A percentile compares a stretch with the other conserved stretches of the same genome.
phyloP scores from a whole-genome alignment of 2,113 vertebrate genomes.

The Amphiprion percula region DNA sequence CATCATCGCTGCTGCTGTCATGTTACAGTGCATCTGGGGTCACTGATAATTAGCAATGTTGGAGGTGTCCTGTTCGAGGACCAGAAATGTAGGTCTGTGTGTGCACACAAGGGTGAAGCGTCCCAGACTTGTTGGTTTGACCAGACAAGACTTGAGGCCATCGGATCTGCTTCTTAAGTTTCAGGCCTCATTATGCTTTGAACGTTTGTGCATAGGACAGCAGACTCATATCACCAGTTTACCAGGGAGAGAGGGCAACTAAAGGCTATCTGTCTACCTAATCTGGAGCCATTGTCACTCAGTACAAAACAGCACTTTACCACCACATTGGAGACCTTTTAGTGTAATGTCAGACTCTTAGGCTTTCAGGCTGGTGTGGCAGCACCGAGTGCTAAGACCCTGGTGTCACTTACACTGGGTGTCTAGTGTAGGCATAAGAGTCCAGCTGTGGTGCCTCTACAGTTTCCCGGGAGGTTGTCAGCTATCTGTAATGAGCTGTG shows the following conservation, averaged over 20 bases:
- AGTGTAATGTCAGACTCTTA: conserved; percentile 55
- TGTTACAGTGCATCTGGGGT: conserved; percentile 38
- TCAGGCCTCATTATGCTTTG: conserved; percentile 73
- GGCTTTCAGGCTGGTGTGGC: conserved; percentile 28
- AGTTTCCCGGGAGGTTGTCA: background rate
- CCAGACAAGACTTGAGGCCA: conserved; percentile 44
- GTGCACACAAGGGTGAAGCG: background rate
- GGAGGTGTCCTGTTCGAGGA: conserved; percentile 34
- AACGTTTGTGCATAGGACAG: conserved; percentile 38
- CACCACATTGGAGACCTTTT: conserved; percentile 50
- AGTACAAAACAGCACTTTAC: conserved; percentile 73
- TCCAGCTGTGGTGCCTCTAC: background rate
- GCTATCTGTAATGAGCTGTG: background rate
- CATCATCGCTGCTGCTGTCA: conserved; percentile 45
- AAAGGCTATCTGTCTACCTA: conserved; percentile 62
- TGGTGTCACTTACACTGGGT: conserved; percentile 51
- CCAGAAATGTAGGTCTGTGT: background rate
- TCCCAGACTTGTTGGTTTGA: conserved; percentile 30
- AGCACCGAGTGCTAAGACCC: background rate
- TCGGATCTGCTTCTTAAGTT: conserved; percentile 54
- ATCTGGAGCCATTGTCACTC: conserved; percentile 68
- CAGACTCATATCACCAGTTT: conserved; percentile 44
- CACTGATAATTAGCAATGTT: conserved; percentile 44
- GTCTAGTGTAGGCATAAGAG: conserved; percentile 1
- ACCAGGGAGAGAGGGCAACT: conserved; percentile 56